Conservation (phyloP, 2,113 vertebrate genomes). For the Marmota monax region DNA sequence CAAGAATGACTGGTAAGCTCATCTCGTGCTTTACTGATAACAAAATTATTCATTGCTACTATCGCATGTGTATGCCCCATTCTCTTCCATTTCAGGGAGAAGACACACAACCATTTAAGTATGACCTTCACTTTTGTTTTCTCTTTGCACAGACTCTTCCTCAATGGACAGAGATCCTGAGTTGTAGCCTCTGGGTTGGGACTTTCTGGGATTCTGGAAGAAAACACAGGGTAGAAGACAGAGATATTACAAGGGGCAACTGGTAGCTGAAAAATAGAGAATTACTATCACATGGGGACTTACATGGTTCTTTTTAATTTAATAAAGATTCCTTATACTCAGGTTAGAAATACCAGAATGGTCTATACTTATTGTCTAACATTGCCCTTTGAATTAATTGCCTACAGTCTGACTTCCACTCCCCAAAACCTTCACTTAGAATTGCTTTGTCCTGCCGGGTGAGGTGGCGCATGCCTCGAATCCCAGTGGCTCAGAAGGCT, state of each 20-base stretch:
- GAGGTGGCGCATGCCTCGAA: too few species aligned
- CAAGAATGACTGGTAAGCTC: background rate
- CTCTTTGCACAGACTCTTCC: background rate
- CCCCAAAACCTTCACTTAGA: background rate
- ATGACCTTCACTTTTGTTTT: slow-evolving; percentile 15
- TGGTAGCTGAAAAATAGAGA: background rate
- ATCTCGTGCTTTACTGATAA: background rate
- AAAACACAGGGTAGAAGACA: background rate
- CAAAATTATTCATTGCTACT: background rate
- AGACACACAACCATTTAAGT: background rate
- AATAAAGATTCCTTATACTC: background rate
- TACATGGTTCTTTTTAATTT: slow-evolving; percentile 10
- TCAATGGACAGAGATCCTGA: background rate
- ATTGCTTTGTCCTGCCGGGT: background rate
- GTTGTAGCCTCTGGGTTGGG: background rate
- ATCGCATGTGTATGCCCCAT: background rate
- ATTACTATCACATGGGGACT: background rate
- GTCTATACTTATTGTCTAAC: background rate
- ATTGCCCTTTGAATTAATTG: background rate
- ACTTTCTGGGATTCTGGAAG: background rate
- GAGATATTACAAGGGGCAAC: background rate
- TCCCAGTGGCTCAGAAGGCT: too few species aligned
- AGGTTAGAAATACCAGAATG: slow-evolving; percentile 25
- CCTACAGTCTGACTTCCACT: background rate
- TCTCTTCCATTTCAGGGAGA: background rate